A percentile compares a stretch with the other conserved stretches of the same genome.
Evolutionary conservation across 2,113 vertebrate genomes (phyloP).

Genomic region (Ciconia boyciana): DNA sequence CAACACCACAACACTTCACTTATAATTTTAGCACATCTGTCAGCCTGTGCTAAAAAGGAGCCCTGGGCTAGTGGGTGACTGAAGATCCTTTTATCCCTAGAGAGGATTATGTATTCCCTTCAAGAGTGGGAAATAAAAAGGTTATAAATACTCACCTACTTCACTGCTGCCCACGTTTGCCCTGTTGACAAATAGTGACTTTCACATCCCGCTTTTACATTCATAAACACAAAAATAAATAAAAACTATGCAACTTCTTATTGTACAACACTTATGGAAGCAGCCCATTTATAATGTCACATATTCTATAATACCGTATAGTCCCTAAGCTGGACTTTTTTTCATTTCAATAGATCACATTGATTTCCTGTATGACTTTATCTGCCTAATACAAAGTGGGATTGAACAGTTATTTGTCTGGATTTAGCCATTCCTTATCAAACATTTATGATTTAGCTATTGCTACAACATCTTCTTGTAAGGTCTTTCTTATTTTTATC

Average conservation of each 20-base stretch:
- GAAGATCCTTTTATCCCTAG: slow-evolving; percentile 57
- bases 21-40: slow-evolving; percentile 63
- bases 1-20: slow-evolving; percentile 65
- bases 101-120: slow-evolving; percentile 57
- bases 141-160: slow-evolving; percentile 54
- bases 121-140: slow-evolving; percentile 31
- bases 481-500: slow-evolving; percentile 79
- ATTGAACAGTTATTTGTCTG: slow-evolving; percentile 80
- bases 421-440: slow-evolving; percentile 82
- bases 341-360: slow-evolving; percentile 83
- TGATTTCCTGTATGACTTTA: slow-evolving; percentile 94
- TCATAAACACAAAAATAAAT: slow-evolving; percentile 56
- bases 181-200: slow-evolving; percentile 51
- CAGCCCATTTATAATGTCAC: slow-evolving; percentile 61
- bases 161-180: slow-evolving; percentile 12
- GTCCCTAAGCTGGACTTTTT: slow-evolving; percentile 74
- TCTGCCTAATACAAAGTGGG: slow-evolving; percentile 87
- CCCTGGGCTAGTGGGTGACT: slow-evolving; percentile 57
- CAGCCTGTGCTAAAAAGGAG: slow-evolving; percentile 60
- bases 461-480: slow-evolving; percentile 69
- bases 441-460: slow-evolving; percentile 81
- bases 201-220: slow-evolving; percentile 25
- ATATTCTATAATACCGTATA: slow-evolving; percentile 36
- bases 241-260: slow-evolving; percentile 33
- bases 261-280: slow-evolving; percentile 63